Conservation (phyloP, 1,140 invertebrate species). For the Listronotus oregonensis region DNA sequence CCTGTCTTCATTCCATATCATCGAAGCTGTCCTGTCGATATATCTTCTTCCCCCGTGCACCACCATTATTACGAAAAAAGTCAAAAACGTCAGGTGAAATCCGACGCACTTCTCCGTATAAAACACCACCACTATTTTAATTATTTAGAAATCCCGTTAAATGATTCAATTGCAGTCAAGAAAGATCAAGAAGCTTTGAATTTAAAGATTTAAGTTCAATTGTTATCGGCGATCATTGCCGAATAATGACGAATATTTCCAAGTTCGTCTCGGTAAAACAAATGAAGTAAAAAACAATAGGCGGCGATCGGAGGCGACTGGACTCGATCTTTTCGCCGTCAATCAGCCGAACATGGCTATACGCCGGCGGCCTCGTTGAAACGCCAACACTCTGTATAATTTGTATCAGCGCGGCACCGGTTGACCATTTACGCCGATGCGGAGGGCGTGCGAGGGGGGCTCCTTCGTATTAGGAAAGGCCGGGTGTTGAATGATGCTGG, state of each 20-base stretch:
- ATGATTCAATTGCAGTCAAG: too few relatives aligned
- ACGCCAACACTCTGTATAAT: constrained; percentile 27
- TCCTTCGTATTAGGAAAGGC: constrained; percentile 27
- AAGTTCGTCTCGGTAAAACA: background rate
- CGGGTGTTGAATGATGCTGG: constrained; percentile 18
- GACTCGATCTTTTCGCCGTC: background rate
- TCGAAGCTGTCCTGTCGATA: constrained; percentile 29
- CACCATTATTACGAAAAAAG: constrained; percentile 38
- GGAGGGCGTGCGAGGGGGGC: constrained; percentile 7
- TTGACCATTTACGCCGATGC: constrained; percentile 23
- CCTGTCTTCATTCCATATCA: constrained; percentile 37
- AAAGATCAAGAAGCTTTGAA: too few relatives aligned
- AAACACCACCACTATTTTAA: too few relatives aligned
- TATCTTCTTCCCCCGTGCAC: constrained; percentile 30
- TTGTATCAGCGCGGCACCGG: background rate
- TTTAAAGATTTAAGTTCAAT: too few relatives aligned
- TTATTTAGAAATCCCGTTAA: too few relatives aligned
- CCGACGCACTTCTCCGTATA: too few relatives aligned
- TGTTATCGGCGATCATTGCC: too few relatives aligned
- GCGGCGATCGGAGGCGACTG: background rate
- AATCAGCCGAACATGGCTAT: constrained; percentile 26
- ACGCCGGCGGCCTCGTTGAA: constrained; percentile 4
- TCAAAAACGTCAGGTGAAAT: too few relatives aligned
- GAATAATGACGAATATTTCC: too few relatives aligned
- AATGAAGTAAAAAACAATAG: background rate